Base-by-base conservation (phyloP, 2,113 vertebrate genomes). In the Corythornis vintsioides region DNA sequence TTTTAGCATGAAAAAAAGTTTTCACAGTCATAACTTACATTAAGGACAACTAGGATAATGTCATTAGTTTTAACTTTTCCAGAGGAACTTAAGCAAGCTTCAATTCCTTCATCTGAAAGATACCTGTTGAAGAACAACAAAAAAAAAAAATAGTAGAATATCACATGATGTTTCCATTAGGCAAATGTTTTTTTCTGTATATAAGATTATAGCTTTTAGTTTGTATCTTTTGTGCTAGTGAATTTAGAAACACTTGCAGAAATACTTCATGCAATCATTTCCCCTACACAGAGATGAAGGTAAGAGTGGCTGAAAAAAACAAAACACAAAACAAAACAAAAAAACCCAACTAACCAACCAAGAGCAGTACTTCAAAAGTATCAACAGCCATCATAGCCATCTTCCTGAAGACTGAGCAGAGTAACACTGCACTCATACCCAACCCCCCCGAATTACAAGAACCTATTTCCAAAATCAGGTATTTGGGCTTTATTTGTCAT, bases 41-140 rank as follows among this genome's bases (percentile, higher is more conserved):
- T 98, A 97, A 99, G 98, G 88, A 98, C 99, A 97, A 99, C 98
- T 60, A 97, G 97, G 91, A 99, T 98, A 90, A 99, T 97, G 86
- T 99, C 98, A 96, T 96, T 98, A 67, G 97, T 91, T 93, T 98
- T 98, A 72, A 98, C 71, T 96, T 98, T 99, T 87, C 98, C 98
- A 79, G 97, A 93, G 50, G 98, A 98, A 97, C 97, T 98, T 97
- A 97, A 98, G 79, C 99, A 98, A 83, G 98, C 98, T 93, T 98
- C 98, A 94, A 99, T 98, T 95, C 99, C 99, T 98, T 99, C 99
- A 94, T 99, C 98, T 89, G 98, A 99, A 96, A 99, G 98, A 97
- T 98, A 98, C 99, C 99, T 99, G 97, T 97, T 89, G 77, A 97
- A 96, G 38, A 38, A 38, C 10, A 38, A 53, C 93, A 75, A 95